A percentile compares a stretch with the other conserved stretches of the same genome.
phyloP scores from a whole-genome alignment of 2,797 vertebrate species.

The Scyliorhinus canicula region DNA sequence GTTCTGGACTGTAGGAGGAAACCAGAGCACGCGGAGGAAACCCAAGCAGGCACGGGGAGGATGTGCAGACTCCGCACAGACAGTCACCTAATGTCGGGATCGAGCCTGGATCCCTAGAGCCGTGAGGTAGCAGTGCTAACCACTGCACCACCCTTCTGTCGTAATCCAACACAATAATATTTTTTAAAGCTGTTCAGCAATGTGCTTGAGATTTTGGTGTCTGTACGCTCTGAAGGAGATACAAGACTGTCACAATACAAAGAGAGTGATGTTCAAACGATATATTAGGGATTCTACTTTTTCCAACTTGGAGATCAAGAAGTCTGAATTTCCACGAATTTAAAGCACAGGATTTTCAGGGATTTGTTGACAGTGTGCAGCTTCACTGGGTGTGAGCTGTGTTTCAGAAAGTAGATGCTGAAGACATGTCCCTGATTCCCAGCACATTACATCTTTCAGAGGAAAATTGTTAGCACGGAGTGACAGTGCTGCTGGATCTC shows the following conservation, averaged over 20 bases:
- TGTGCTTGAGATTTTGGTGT: not conserved
- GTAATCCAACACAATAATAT: not conserved
- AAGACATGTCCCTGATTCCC: not conserved
- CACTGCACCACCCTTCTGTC: too few relatives aligned
- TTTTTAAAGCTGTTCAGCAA: not conserved
- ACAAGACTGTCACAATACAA: not conserved
- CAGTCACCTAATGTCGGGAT: too few relatives aligned
- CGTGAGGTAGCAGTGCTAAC: too few relatives aligned
- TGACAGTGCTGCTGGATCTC: not conserved
- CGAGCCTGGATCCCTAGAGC: too few relatives aligned
- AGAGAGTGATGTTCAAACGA: not conserved
- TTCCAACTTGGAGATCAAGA: not conserved
- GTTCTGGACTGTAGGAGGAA: too few relatives aligned
- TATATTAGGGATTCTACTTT: not conserved
- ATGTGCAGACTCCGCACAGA: too few relatives aligned
- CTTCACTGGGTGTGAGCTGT: not conserved
- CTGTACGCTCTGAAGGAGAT: not conserved
- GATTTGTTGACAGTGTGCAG: not conserved
- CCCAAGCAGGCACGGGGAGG: too few relatives aligned
- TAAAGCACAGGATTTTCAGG: not conserved
- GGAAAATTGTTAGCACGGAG: not conserved
- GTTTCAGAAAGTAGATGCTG: not conserved
- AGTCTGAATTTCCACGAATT: not conserved
- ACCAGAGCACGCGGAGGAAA: too few relatives aligned
- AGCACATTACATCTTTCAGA: not conserved